phyloP scores from a whole-genome alignment of 2,888 invertebrate species.

The Dysmachus trigonus region DNA sequence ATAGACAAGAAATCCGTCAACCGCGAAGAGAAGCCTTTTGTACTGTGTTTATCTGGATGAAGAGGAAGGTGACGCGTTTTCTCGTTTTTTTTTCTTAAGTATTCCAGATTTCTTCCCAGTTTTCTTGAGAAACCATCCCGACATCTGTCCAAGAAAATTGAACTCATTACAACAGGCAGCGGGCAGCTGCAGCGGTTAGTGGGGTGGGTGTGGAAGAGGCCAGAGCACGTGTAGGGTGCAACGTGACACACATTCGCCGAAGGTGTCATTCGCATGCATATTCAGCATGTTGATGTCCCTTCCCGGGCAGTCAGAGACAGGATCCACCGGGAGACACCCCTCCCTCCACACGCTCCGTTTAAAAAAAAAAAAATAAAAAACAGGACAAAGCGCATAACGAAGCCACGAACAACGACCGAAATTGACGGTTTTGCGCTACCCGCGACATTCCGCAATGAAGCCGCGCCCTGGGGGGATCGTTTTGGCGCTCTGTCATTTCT shows the following conservation, averaged over 20 bases:
- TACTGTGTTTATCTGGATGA: neutral
- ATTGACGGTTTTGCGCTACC: constrained; percentile 3
- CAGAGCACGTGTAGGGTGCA: neutral
- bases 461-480: neutral
- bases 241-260: neutral
- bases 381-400: neutral
- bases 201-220: neutral
- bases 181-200: neutral
- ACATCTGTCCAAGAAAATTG: neutral
- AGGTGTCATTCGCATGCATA: neutral
- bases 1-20: constrained; percentile 15
- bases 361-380: too few relatives aligned
- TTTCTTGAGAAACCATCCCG: neutral
- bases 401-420: neutral
- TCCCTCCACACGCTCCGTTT: too few relatives aligned
- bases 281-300: neutral
- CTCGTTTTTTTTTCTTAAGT: neutral
- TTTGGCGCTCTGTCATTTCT: neutral
- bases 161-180: neutral
- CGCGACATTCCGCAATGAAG: neutral
- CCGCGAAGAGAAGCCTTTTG: constrained; percentile 5
- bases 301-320: neutral
- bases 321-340: neutral
- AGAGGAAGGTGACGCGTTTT: neutral
- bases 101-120: neutral